Evolutionary conservation across 2,113 vertebrate genomes (phyloP), one percentile per base, ranked within the genome.

Genomic region (Vulpes vulpes): DNA sequence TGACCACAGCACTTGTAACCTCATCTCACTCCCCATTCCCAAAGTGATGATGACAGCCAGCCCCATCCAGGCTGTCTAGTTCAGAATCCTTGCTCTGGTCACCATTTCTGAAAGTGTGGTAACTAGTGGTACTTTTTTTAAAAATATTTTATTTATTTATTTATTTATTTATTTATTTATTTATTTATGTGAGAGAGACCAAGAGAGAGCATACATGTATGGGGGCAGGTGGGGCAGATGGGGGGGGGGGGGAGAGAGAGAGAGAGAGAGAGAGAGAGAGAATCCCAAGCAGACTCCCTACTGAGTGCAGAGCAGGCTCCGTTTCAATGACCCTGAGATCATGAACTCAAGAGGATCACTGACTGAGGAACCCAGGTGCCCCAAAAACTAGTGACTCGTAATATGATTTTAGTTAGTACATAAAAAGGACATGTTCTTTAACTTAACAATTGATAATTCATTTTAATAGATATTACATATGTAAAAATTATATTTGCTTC

Each of bases 1-100:
- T 27, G 62, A 81, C 17, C 30, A 22, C 0, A 35, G 57, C 3
- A 4, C 30, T 5, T 7, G 25, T 6, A 8, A 8, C 3, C 5
- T 51, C 2, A 25, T 5, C 55, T 6, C 4, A 32, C 5, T 32
- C 5, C 12, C 25, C 55, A 43, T 22, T 53, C 25, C 74, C n/a
- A 53, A 32, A 27, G 10, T 14, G 14, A 55, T 11, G 5, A 6
- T n/a, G 67, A 69, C 0, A 59, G 43, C 12, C 35, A 35, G 35
- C 5, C 25, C 35, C 5, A 65, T 53, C 23, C 10, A 43, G 2
- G 16, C 8, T 69, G 11, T 59, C 25, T 4, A 25, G 9, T 11
- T 74, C 64, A 69, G 11, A 65, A 64, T 0, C 23, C 2, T 15
- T 43, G 6, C 11, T 60, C 32, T 83, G 57, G 38, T 11, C 59